Conservation (phyloP, 1,140 invertebrate species). For the Bombus pyrosoma region DNA sequence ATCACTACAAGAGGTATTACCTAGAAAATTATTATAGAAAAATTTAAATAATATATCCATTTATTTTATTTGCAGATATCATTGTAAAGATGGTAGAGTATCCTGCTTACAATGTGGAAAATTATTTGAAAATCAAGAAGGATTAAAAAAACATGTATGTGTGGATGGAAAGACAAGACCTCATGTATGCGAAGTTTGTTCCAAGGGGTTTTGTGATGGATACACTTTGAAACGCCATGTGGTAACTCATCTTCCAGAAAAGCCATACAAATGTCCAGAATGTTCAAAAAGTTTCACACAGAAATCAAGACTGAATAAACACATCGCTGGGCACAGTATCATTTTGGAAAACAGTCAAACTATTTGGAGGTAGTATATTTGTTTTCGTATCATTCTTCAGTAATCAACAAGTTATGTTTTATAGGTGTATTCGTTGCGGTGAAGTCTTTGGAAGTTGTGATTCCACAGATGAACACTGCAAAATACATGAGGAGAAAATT, state of each 20-base stretch:
- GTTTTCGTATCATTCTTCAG: neutral
- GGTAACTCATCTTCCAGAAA: slow-evolving; percentile 85
- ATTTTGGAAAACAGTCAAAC: slow-evolving; percentile 67
- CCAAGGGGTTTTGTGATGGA: slow-evolving; percentile 94
- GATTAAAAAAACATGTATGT: slow-evolving; percentile 62
- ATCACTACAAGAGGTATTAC: slow-evolving; percentile 68
- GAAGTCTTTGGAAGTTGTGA: slow-evolving; percentile 61
- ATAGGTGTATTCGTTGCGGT: slow-evolving; percentile 63
- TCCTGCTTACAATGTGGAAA: slow-evolving; percentile 72
- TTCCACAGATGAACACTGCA: slow-evolving; percentile 60
- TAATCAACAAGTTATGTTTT: neutral
- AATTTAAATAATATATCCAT: neutral
- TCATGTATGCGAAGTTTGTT: slow-evolving; percentile 96
- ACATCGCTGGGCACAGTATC: slow-evolving; percentile 65
- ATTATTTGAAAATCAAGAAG: slow-evolving; percentile 62
- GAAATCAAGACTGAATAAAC: slow-evolving; percentile 71
- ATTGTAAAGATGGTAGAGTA: slow-evolving; percentile 64
- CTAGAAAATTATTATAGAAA: no score
- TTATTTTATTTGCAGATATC: slow-evolving; percentile 51
- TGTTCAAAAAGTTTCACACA: slow-evolving; percentile 86
- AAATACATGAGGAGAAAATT: slow-evolving; percentile 61
- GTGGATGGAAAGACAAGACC: slow-evolving; percentile 82
- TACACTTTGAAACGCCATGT: slow-evolving; percentile 91
- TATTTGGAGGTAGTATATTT: slow-evolving; percentile 52
- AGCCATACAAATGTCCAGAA: slow-evolving; percentile 90